Percentiles rank a stretch among this genome's conserved stretches.
phyloP scores from a whole-genome alignment of 1,140 invertebrate genomes.

The Physella acuta region DNA sequence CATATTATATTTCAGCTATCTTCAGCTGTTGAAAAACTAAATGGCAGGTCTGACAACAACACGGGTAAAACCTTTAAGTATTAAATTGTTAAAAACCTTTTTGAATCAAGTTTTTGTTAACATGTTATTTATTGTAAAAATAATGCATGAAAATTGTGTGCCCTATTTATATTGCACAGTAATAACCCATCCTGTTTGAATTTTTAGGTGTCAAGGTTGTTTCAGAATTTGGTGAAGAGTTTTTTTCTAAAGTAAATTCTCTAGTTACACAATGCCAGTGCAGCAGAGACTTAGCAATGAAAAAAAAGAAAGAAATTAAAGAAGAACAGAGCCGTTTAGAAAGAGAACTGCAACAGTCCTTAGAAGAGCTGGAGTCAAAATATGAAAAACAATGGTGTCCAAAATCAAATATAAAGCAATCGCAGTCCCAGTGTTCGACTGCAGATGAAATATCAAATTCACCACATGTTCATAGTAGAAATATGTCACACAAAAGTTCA shows the following conservation, averaged over 20 bases:
- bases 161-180: background rate
- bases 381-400: constrained; percentile 14
- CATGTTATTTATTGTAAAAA: background rate
- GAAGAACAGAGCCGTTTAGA: constrained; percentile 7
- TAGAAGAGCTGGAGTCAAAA: constrained; percentile 18
- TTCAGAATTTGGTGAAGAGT: constrained; percentile 7
- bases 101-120: background rate
- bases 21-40: background rate
- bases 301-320: constrained; percentile 2
- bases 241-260: constrained; percentile 4
- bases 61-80: background rate
- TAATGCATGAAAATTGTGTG: background rate
- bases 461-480: background rate
- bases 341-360: constrained; percentile 2
- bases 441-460: background rate
- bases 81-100: background rate
- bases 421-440: background rate
- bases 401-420: background rate
- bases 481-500: background rate
- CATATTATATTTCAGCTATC: too few relatives aligned
- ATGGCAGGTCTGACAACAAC: background rate
- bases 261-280: constrained; percentile 11
- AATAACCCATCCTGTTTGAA: background rate
- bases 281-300: background rate
- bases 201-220: constrained; percentile 2